Evolutionary conservation across 2,113 vertebrate species (phyloP).

Genomic region (Aldabrachelys gigantea): DNA sequence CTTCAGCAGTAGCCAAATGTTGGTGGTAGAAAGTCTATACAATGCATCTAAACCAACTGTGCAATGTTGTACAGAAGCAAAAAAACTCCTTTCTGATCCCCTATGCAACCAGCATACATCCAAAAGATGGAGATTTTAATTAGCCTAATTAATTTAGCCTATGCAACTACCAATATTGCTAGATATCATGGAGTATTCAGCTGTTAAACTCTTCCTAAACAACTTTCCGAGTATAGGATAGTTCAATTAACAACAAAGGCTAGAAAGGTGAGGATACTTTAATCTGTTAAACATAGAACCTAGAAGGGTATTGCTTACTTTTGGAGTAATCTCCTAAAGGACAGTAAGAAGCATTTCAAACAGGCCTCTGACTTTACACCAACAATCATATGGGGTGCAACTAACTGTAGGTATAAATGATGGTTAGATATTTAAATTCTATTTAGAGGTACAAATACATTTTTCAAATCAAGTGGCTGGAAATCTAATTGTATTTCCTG

Average conservation of each 20-base stretch:
- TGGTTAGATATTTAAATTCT: background rate
- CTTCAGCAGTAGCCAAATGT: background rate
- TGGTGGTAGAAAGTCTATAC: background rate
- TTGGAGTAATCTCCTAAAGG: background rate
- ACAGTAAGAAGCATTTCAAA: background rate
- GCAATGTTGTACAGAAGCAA: accelerated
- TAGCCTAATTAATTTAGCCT: background rate
- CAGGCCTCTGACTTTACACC: accelerated
- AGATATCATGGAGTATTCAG: background rate
- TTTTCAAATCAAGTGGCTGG: background rate
- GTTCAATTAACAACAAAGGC: background rate
- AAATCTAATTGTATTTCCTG: background rate
- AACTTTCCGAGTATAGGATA: background rate
- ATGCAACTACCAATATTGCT: accelerated
- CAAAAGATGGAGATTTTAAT: background rate
- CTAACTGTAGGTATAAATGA: background rate
- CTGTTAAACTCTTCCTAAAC: background rate
- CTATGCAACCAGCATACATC: background rate
- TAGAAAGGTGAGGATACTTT: background rate
- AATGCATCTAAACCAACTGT: background rate
- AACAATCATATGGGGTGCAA: background rate
- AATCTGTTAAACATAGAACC: background rate
- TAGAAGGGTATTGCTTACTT: background rate
- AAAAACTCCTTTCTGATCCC: background rate
- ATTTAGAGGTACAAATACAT: background rate